Conservation (phyloP, 1,140 invertebrate genomes). For the Penaeus japonicus region DNA sequence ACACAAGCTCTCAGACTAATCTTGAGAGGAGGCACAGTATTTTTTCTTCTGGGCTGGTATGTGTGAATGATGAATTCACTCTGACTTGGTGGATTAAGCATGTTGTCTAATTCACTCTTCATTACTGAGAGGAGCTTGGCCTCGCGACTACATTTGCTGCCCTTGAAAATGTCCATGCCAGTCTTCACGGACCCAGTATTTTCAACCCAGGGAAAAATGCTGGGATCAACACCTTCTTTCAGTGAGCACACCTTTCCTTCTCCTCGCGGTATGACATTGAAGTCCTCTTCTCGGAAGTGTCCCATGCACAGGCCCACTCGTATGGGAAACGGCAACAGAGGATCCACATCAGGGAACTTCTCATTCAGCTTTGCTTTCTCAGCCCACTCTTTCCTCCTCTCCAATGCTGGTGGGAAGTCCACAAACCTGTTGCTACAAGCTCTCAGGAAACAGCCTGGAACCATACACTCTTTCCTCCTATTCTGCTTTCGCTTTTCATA, state of each 20-base stretch:
- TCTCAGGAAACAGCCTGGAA: background rate
- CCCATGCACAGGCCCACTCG: background rate
- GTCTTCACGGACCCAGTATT: background rate
- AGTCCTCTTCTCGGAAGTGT: background rate
- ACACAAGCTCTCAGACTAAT: background rate
- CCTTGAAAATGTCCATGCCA: background rate
- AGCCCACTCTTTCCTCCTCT: background rate
- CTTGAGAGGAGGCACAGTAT: too few species aligned
- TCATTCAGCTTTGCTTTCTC: background rate
- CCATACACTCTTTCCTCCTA: background rate
- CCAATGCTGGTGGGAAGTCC: background rate
- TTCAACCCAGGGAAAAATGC: background rate
- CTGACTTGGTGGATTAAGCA: background rate
- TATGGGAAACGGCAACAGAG: background rate
- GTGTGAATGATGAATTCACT: too few species aligned
- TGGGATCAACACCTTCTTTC: background rate
- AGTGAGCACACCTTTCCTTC: background rate
- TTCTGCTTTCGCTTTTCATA: background rate
- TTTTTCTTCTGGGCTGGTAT: too few species aligned
- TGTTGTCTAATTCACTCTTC: background rate
- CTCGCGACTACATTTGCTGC: constrained; percentile 4
- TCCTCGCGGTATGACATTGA: background rate
- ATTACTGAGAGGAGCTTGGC: background rate
- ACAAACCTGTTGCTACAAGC: background rate
- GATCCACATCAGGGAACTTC: background rate